Percentiles rank a stretch among this genome's conserved stretches.
Evolutionary conservation across 2,113 vertebrate genomes (phyloP).

Genomic region (Neotoma lepida): DNA sequence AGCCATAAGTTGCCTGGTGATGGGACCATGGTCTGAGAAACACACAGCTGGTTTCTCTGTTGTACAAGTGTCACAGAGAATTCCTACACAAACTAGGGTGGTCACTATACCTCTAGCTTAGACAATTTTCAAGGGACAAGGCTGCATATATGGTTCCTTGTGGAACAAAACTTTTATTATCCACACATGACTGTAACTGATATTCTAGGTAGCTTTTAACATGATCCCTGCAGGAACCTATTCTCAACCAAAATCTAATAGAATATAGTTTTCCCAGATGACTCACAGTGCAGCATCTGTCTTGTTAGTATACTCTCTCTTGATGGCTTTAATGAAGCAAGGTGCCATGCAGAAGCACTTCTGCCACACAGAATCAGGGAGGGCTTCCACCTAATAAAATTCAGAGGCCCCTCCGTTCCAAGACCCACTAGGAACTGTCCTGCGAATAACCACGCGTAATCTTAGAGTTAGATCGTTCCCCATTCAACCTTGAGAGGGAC

Average conservation of each 20-base stretch:
- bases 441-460: background rate
- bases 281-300: background rate
- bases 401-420: background rate
- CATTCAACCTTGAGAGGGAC: background rate
- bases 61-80: background rate
- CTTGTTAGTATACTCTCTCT: background rate
- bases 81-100: background rate
- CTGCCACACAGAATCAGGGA: background rate
- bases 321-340: background rate
- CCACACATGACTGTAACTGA: background rate
- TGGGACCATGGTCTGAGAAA: background rate
- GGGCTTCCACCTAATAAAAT: background rate
- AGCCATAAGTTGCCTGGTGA: background rate
- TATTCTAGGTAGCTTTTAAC: background rate
- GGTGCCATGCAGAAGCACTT: background rate
- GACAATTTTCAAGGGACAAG: too few relatives aligned
- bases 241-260: background rate
- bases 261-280: background rate
- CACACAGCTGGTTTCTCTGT: too few relatives aligned
- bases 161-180: background rate
- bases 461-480: background rate
- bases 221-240: background rate
- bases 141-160: rapidly evolving
- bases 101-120: too few relatives aligned
- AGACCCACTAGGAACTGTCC: background rate